These are phyloP conservation scores for Erpornis zantholeuca DNA, from an alignment of 2,113 vertebrate species.

Conservation along the genomic window DNA sequence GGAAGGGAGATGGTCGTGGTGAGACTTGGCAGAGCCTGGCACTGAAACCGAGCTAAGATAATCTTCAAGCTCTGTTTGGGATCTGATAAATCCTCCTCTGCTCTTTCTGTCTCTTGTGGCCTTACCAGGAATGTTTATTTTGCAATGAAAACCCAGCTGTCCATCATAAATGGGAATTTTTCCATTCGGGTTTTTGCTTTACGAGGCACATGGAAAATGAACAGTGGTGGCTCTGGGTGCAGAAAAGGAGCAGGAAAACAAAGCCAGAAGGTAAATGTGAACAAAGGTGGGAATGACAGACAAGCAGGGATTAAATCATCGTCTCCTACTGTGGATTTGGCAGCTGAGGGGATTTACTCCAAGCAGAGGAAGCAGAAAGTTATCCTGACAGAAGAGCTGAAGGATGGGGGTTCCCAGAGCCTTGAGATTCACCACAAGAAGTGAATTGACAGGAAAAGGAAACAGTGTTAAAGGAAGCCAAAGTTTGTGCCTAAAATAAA, in stretches of 20 bases:
- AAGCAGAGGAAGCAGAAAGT: not conserved
- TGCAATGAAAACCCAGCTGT: not conserved
- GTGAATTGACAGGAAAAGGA: not conserved
- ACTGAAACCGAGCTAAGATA: not conserved
- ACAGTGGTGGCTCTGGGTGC: not conserved
- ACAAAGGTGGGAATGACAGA: not conserved
- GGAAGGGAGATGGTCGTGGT: not conserved
- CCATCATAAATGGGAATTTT: not conserved
- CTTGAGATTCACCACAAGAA: not conserved
- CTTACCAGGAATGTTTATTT: not conserved
- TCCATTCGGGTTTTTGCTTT: not conserved
- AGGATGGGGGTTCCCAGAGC: not conserved
- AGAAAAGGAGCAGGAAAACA: not conserved
- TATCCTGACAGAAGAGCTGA: not conserved
- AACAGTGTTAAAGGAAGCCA: not conserved
- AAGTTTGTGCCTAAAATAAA: not conserved
- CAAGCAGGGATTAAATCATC: not conserved
- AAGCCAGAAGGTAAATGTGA: not conserved
- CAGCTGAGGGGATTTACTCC: not conserved
- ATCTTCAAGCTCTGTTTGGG: not conserved
- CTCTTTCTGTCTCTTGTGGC: not conserved
- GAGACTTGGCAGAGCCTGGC: not conserved
- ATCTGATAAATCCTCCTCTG: not conserved
- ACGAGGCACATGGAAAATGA: not conserved
- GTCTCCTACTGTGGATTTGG: not conserved